Evolutionary conservation across 2,797 vertebrate species (phyloP).

Genomic region (Enteromius viviparus): DNA sequence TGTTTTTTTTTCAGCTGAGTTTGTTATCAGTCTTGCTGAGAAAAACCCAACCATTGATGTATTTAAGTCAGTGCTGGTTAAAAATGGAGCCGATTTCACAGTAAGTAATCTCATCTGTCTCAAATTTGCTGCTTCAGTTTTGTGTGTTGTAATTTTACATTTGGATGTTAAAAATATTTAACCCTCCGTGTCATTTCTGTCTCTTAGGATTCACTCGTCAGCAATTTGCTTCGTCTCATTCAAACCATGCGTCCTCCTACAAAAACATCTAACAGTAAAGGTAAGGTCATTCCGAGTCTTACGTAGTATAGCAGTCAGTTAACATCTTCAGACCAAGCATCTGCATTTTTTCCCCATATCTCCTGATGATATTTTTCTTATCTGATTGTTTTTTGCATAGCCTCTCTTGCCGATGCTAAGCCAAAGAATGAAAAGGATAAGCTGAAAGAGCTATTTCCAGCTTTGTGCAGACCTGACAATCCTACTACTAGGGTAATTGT

Average conservation of each 20-base stretch:
- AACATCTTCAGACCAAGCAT: neutral
- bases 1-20: conserved; percentile 83
- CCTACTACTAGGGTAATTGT: conserved; percentile 81
- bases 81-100: conserved; percentile 98
- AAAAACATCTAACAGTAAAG: conserved; percentile 83
- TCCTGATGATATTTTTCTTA: neutral
- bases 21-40: conserved; percentile 93
- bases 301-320: neutral
- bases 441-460: conserved; percentile 91
- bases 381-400: conserved; percentile 55
- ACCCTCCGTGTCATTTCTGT: neutral
- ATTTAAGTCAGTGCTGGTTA: conserved; percentile 85
- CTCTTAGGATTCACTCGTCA: conserved; percentile 88
- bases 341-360: neutral
- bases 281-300: conserved; percentile 63
- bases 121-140: neutral
- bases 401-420: conserved; percentile 74
- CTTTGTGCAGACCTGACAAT: conserved; percentile 89
- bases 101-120: conserved; percentile 73
- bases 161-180: neutral
- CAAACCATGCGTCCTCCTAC: conserved; percentile 94
- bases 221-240: conserved; percentile 93
- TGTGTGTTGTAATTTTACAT: neutral
- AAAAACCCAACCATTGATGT: conserved; percentile 87
- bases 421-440: conserved; percentile 87